Evolutionary conservation across 2,888 invertebrate genomes (phyloP).

Genomic region (Lithophane leautieri): DNA sequence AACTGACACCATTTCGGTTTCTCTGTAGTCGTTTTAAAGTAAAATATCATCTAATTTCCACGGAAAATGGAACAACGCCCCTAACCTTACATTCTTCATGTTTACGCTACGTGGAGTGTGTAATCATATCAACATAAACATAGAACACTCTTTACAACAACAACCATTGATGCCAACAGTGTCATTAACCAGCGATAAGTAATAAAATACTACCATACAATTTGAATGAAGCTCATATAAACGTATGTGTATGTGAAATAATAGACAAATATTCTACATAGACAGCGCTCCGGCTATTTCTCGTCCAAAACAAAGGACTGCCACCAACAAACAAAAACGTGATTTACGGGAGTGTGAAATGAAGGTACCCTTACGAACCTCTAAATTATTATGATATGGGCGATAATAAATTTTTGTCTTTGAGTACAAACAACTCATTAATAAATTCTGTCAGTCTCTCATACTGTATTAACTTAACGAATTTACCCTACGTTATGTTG

Average conservation of each 20-base stretch:
- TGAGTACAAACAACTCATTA: conserved; percentile 49
- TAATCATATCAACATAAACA: conserved; percentile 52
- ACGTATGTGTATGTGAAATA: conserved; percentile 56
- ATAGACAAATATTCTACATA: conserved; percentile 68
- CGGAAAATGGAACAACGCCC: conserved; percentile 54
- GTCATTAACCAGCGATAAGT: conserved; percentile 51
- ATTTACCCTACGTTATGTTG: conserved; percentile 43
- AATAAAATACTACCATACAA: conserved; percentile 47
- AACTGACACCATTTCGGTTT: conserved; percentile 34
- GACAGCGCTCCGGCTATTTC: conserved; percentile 69
- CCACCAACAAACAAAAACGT: conserved; percentile 82
- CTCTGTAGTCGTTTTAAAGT: conserved; percentile 43
- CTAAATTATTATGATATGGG: conserved; percentile 75
- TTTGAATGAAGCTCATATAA: conserved; percentile 55
- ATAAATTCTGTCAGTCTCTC: conserved; percentile 38
- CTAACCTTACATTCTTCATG: conserved; percentile 50
- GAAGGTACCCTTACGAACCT: conserved; percentile 76
- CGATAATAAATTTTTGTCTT: conserved; percentile 67
- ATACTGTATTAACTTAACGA: conserved; percentile 40
- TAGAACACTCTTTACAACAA: conserved; percentile 46
- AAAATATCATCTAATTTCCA: conserved; percentile 46
- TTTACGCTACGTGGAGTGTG: conserved; percentile 39
- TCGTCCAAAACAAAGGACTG: conserved; percentile 79
- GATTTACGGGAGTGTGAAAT: conserved; percentile 82
- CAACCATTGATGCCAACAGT: conserved; percentile 38